These are phyloP conservation scores for Pseudolaguvia tuberculata DNA, from an alignment of 2,113 vertebrate species.

Conservation along the genomic window DNA sequence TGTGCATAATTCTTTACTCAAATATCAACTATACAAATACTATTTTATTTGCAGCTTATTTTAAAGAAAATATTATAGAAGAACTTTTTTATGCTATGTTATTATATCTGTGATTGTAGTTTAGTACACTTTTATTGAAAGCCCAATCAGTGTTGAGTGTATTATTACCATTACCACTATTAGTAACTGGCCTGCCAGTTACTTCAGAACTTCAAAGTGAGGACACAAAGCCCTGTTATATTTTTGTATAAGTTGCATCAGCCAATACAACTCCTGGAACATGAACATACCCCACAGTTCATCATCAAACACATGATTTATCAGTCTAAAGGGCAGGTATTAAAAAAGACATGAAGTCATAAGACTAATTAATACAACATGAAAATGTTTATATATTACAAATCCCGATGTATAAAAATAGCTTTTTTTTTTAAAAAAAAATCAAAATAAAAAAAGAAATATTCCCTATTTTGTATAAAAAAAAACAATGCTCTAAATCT, in stretches of 20 bases:
- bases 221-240: constrained; percentile 22
- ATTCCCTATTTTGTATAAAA: constrained; percentile 46
- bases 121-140: constrained; percentile 17
- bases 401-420: constrained; percentile 75
- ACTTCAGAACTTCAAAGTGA: neutral
- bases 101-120: neutral
- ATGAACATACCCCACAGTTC: constrained; percentile 16
- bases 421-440: too few relatives aligned
- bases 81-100: too few relatives aligned
- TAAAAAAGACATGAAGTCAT: constrained; percentile 40
- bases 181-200: constrained; percentile 27
- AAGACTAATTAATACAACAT: constrained; percentile 56
- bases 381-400: constrained; percentile 62
- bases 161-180: constrained; percentile 4
- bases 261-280: constrained; percentile 17
- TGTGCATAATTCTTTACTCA: neutral
- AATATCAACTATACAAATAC: neutral
- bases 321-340: constrained; percentile 32
- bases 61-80: neutral
- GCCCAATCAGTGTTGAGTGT: neutral
- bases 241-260: constrained; percentile 26
- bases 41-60: constrained; percentile 12
- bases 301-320: constrained; percentile 40
- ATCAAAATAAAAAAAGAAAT: constrained; percentile 50
- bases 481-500: constrained; percentile 28